Conservation (phyloP, 2,888 invertebrate genomes). For the Parnassius mnemosyne region DNA sequence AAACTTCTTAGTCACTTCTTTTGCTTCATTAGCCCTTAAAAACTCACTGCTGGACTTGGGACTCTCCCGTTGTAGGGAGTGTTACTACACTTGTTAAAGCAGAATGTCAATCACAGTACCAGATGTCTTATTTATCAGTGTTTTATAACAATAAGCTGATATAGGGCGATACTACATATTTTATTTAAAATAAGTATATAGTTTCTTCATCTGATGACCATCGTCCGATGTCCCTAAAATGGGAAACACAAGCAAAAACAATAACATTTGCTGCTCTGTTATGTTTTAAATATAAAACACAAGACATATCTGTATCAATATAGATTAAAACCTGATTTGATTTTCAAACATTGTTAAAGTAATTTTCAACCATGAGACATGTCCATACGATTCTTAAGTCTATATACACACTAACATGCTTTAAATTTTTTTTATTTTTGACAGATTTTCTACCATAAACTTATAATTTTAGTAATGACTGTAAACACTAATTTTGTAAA, state of each 20-base stretch:
- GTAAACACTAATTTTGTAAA: too few species aligned
- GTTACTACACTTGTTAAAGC: too few species aligned
- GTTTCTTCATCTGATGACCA: not conserved
- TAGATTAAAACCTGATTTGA: not conserved
- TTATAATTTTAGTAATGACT: not conserved
- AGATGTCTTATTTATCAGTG: too few species aligned
- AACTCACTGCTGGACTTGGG: too few species aligned
- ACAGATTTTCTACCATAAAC: constrained; percentile 11
- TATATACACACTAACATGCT: constrained; percentile 15
- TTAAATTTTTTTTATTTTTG: not conserved
- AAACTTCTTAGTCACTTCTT: too few species aligned
- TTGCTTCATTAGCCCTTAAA: too few species aligned
- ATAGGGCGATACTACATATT: too few species aligned
- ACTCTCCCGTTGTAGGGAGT: too few species aligned
- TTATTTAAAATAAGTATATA: too few species aligned
- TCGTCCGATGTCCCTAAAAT: not conserved
- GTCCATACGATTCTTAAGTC: constrained; percentile 22
- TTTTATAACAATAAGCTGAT: too few species aligned
- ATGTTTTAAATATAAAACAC: not conserved
- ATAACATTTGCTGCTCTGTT: not conserved
- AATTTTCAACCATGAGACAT: constrained; percentile 11
- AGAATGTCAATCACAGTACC: too few species aligned
- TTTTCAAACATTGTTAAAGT: too few species aligned
- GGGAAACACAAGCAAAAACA: not conserved
- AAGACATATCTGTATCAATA: not conserved